Conservation (phyloP, 2,797 vertebrate species). For the Simalia tracyae region DNA sequence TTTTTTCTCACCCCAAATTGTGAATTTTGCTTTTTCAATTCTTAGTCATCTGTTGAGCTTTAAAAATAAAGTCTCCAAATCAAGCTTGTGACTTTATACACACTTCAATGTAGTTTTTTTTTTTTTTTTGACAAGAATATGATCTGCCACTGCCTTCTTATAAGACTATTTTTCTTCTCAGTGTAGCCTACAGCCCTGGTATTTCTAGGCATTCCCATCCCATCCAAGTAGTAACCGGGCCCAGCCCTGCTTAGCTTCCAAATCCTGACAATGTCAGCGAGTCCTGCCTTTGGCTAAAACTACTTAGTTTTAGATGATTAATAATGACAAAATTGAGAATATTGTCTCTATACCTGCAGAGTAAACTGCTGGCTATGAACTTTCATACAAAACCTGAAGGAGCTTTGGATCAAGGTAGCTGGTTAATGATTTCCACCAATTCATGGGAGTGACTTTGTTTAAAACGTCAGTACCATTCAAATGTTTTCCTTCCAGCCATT, state of each 20-base stretch:
- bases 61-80: background rate
- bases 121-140: background rate
- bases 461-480: background rate
- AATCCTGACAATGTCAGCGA: background rate
- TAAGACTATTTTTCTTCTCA: background rate
- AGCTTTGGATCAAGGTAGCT: background rate
- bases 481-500: background rate
- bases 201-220: background rate
- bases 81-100: background rate
- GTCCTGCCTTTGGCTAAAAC: background rate
- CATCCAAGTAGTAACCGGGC: background rate
- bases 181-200: background rate
- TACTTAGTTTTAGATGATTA: background rate
- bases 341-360: background rate
- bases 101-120: background rate
- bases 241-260: background rate
- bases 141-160: background rate
- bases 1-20: background rate
- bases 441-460: background rate
- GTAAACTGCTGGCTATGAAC: background rate
- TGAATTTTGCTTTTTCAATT: background rate
- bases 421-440: conserved; percentile 4
- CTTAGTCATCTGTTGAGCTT: background rate
- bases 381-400: background rate
- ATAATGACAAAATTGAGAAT: background rate